These are phyloP conservation scores for Drosophila bipectinata DNA, from an alignment of 1,140 invertebrate genomes.

Conservation along the genomic window DNA sequence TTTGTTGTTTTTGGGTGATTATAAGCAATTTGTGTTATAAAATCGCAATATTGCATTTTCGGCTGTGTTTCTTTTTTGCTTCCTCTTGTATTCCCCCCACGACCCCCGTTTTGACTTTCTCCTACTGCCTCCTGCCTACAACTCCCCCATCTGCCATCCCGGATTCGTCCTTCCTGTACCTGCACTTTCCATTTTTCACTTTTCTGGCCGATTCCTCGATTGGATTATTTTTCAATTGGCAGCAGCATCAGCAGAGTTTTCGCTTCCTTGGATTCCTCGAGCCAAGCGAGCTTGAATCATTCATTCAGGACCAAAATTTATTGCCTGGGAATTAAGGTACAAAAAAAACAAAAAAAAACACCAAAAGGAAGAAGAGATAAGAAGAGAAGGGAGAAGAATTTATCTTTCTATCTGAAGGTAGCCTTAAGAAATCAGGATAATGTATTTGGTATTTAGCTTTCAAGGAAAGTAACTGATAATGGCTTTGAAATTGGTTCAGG, in stretches of 20 bases:
- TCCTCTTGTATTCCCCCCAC: constrained; percentile 9
- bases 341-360: not conserved
- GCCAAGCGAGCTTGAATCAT: constrained; percentile 15
- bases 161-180: not conserved
- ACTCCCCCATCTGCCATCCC: not conserved
- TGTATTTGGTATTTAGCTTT: no score
- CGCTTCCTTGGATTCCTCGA: constrained; percentile 51
- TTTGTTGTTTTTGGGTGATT: constrained; percentile 69
- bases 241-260: constrained; percentile 73
- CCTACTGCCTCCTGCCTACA: not conserved
- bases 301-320: constrained; percentile 9
- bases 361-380: not conserved
- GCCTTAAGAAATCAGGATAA: not conserved
- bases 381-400: not conserved
- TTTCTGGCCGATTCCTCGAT: constrained; percentile 56
- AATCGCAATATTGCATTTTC: constrained; percentile 80
- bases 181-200: constrained; percentile 48
- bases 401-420: not conserved
- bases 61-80: constrained; percentile 24
- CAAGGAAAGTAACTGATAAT: no score
- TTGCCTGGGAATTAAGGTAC: constrained; percentile 6
- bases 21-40: constrained; percentile 81
- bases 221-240: constrained; percentile 74
- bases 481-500: no score
- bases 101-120: not conserved